Percentiles rank a stretch among this genome's conserved stretches.
Conservation (phyloP, 2,113 vertebrate species). For the Isichthys henryi region DNA sequence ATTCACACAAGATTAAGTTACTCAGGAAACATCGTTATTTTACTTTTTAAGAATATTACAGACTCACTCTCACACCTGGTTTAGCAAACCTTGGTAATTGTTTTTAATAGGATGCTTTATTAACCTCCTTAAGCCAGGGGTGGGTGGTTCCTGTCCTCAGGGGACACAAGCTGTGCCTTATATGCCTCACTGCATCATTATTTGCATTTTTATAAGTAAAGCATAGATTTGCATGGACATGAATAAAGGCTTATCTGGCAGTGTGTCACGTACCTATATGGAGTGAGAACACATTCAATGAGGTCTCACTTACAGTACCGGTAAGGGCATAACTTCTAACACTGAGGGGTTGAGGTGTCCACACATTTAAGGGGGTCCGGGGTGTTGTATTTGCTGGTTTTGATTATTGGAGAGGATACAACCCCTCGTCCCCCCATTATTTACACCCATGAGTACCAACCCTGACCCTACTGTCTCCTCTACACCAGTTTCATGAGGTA, state of each 20-base stretch:
- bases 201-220: constrained; percentile 1
- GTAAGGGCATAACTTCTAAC: not conserved
- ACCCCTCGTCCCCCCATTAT: too few species aligned
- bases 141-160: not conserved
- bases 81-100: not conserved
- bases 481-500: too few species aligned
- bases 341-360: not conserved
- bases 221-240: not conserved
- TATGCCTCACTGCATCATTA: not conserved
- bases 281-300: not conserved
- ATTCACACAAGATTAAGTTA: not conserved
- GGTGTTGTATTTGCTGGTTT: not conserved
- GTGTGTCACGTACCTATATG: not conserved
- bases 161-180: not conserved
- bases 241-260: not conserved
- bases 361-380: not conserved
- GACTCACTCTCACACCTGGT: not conserved
- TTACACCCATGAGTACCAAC: not conserved
- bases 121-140: constrained; percentile 4
- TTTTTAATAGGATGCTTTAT: not conserved
- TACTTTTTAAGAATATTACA: not conserved
- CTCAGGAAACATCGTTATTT: not conserved
- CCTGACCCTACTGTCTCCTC: not conserved
- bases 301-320: not conserved
- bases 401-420: not conserved